Evolutionary conservation across 1,140 invertebrate species (phyloP), one percentile per base, ranked within the genome.

Genomic region (Drosophila persimilis): DNA sequence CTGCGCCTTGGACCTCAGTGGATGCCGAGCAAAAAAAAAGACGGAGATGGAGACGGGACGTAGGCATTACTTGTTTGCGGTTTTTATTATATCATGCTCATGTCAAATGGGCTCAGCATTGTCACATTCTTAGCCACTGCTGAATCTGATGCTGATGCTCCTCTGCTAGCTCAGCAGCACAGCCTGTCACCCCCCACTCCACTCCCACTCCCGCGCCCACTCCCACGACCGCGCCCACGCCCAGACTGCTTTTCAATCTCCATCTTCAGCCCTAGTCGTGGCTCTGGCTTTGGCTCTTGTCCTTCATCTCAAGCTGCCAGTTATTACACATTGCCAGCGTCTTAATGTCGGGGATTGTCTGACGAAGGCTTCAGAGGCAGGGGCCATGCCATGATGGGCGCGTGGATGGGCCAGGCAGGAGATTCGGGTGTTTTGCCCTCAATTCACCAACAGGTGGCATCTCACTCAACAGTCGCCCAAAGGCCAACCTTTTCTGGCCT

Each of bases 61-160:
- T 69, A 80, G 80, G 73, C 77, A 79, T 85, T 80, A 77, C 80
- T 84, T 84, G 80, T 84, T 86, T 85, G 81, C 69, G 81, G 81
- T 86, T 86, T 86, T 86, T 85, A 85, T 85, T 85, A 80, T 86
- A 85, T 86, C 84, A 86, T 86, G 61, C 69, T 80, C 72, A 75
- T 85, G 81, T 85, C 81, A 85, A 80, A 86, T 80, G 81, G 77
- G 77, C 81, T 85, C 81, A 85, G 81, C 73, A 60, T 78, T 85
- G 81, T 85, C 80, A 85, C 77, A 77, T 85, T 50, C 73, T 83
- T 80, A 62, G 71, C 43, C 61, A 48, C 54, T 31, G 47, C 56
- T 72, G 43, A 46, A 46, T 43, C 26, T 9, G 31, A 15, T 56
- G 41, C 35, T 47, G 54, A n/a, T 20, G 69, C 31, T 11, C 31